Base-by-base conservation (phyloP, 2,113 vertebrate species). In the Microcebus jonahi region DNA sequence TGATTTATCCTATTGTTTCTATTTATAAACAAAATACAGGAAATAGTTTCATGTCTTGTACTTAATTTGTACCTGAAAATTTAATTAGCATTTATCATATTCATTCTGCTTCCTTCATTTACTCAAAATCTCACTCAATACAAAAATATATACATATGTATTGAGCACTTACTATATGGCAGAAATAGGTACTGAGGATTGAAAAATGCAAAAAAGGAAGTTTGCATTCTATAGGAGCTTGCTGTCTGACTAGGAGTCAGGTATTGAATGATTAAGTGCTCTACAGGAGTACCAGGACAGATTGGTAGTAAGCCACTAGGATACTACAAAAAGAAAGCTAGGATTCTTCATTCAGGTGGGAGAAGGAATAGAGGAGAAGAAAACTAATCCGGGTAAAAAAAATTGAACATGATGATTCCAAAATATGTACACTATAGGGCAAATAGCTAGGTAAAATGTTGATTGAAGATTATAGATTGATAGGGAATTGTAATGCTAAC, bases 401-500 rank as follows among this genome's bases (percentile, higher is more conserved):
- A 86, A n/a, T 77, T 81, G 23, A 80, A 67, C 42, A 34, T 13
- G 31, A 63, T 84, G 27, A 71, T 90, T 95, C 10, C 11, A 80
- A 88, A 63, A 61, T 81, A 23, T 34, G 18, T 75, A 75, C 11
- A 23, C 17, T 71, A n/a, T 34, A 59, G 9, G 55, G 50, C 59
- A 80, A 81, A 90, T 13, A 90, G 11, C 21, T 45, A 31, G 9
- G 36, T 61, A 75, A 76, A 77, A 45, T 95, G 27, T 45, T 92
- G 50, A 81, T 45, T 80, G 57, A 75, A 87, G 76, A 27, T 61
- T 61, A 21, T 92, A 84, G 39, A 79, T 63, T 92, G 11, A 53
- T 90, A 79, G n/a, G 31, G 23, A 65, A 92, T 90, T 94, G 79
- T 42, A 82, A 97, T 77, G 59, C 45, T 29, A 89, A 85, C 31